Percentiles rank a stretch among this genome's conserved stretches.
Conservation (phyloP, 2,113 vertebrate genomes). For the Ginglymostoma cirratum region DNA sequence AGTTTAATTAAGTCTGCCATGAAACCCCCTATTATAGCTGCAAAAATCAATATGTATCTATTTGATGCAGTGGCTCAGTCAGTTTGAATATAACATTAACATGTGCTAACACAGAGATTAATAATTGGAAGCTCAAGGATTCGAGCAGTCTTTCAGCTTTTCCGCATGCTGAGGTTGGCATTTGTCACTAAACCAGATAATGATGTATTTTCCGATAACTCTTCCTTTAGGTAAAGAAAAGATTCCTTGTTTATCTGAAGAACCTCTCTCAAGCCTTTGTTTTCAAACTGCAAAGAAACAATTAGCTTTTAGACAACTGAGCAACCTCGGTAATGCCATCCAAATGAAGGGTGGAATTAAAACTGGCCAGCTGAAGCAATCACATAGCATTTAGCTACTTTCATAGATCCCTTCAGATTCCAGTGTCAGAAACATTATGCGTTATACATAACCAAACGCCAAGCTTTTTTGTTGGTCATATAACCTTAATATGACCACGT, state of each 20-base stretch:
- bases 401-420: background rate
- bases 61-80: background rate
- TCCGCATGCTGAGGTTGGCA: slow-evolving; percentile 75
- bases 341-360: background rate
- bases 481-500: background rate
- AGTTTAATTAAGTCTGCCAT: slow-evolving; percentile 11
- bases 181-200: slow-evolving; percentile 77
- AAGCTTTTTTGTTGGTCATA: background rate
- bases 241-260: slow-evolving; percentile 92
- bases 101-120: background rate
- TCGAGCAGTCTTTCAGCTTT: slow-evolving; percentile 62
- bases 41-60: background rate
- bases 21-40: background rate
- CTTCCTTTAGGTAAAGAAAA: slow-evolving; percentile 81
- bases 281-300: slow-evolving; percentile 64
- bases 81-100: background rate
- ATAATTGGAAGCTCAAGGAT: background rate
- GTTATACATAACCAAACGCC: background rate
- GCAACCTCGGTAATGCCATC: background rate
- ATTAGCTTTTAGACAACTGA: background rate
- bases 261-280: slow-evolving; percentile 82
- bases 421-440: background rate
- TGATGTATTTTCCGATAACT: slow-evolving; percentile 72
- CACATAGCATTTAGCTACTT: background rate
- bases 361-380: background rate